Base-by-base conservation (phyloP, 2,888 invertebrate species). In the Nebria salina region DNA sequence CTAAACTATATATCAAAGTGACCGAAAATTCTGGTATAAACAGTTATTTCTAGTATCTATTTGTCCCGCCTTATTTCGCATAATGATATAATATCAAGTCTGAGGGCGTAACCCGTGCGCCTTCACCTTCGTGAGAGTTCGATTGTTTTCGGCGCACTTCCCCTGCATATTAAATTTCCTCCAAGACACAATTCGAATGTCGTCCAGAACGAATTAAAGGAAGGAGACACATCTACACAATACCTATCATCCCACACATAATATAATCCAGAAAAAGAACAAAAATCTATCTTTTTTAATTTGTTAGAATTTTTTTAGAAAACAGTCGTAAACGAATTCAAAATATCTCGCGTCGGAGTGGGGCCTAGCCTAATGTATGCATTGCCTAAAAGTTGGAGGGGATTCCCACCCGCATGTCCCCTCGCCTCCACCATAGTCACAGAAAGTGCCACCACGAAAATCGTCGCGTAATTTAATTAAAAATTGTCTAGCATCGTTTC, bases 1-100 rank as follows among this genome's bases (percentile, higher is more conserved):
- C 74, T 43, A 65, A 20, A 26, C 34, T 77, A 26, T 72, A 26
- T 70, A 70, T 77, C 76, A 13, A 65, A 64, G 76, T 76, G 70
- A 25, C 76, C 70, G 43, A 76, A 20, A 42, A 72, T 72, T 77
- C 77, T 72, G 20, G 68, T 79, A 74, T 79, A 79, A 65, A 79
- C 74, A 74, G 74, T 74, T 78, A 79, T 79, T 65, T 79, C 74
- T 79, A 79, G 74, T 79, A 74, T 65, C 26, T 73, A 74, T 72
- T 79, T 79, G 79, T 79, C 79, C 79, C 79, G 74, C 74, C 79
- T 65, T 79, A 74, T 79, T 73, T 72, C 72, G 72, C 65, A 77
- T 70, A 77, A 76, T 76, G 76, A 76, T 76, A 70, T 76, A 34
- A 76, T 70, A 70, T 43, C 26, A 54, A 34, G 41, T 76, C 66